These are phyloP conservation scores for Eucriotettix oculatus DNA, from an alignment of 2,888 invertebrate species.

Conservation along the genomic window DNA sequence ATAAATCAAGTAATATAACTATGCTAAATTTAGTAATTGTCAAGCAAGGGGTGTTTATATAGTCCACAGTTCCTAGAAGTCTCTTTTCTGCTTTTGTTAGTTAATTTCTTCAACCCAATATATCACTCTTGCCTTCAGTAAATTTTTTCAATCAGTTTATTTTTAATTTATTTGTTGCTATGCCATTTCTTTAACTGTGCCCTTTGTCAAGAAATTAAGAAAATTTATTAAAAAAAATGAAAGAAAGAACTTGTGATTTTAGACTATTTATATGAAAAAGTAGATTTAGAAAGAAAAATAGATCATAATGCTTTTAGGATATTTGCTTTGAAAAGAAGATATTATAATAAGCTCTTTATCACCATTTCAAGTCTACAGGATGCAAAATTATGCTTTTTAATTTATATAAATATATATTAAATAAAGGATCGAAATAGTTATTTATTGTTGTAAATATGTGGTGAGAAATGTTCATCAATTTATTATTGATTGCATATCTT, in stretches of 20 bases:
- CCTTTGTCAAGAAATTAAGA: slow-evolving; percentile 10
- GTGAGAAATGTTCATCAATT: not conserved
- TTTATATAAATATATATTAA: not conserved
- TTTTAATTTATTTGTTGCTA: slow-evolving; percentile 6
- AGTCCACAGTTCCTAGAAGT: slow-evolving; percentile 9
- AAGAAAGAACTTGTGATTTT: slow-evolving; percentile 15
- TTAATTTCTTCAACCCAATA: not conserved
- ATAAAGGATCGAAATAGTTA: not conserved
- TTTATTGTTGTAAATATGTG: not conserved
- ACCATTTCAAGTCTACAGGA: slow-evolving; percentile 12
- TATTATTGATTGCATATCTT: slow-evolving; percentile 1
- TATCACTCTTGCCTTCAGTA: not conserved
- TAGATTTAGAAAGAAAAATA: slow-evolving; percentile 11
- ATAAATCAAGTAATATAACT: slow-evolving; percentile 1
- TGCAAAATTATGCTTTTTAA: not conserved
- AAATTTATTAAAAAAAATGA: slow-evolving; percentile 7
- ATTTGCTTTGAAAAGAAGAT: slow-evolving; percentile 13
- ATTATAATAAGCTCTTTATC: not conserved
- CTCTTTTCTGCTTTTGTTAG: not conserved
- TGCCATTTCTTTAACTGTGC: slow-evolving; percentile 15
- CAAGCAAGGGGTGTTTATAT: not conserved
- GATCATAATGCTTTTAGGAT: slow-evolving; percentile 12
- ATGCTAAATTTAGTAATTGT: not conserved
- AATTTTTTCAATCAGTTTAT: not conserved
- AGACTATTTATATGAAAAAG: slow-evolving; percentile 16